Conservation (phyloP, 2,113 vertebrate species). For the Orthonyx spaldingii region DNA sequence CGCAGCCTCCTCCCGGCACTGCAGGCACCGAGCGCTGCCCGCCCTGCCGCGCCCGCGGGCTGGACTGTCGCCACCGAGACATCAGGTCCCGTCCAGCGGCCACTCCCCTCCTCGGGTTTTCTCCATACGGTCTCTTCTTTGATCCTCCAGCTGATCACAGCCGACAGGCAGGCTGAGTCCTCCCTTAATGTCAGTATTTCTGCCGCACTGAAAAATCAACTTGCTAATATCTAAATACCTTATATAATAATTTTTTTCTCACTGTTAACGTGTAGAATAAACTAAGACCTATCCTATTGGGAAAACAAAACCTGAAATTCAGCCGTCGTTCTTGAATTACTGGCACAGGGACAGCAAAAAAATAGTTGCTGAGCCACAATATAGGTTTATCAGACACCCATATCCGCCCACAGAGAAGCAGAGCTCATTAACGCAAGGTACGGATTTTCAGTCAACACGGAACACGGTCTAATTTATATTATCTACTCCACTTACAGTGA, state of each 20-base stretch:
- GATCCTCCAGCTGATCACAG: not conserved
- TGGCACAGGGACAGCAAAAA: not conserved
- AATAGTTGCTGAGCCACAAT: not conserved
- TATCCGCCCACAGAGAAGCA: not conserved
- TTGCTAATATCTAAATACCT: no score
- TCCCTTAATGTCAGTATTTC: not conserved
- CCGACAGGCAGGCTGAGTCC: not conserved
- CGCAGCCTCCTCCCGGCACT: no score
- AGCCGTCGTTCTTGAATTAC: not conserved
- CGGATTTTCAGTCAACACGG: not conserved
- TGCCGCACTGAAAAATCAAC: not conserved
- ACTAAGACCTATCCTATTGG: not conserved
- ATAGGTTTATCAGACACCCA: not conserved
- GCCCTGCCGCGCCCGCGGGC: not conserved
- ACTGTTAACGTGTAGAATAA: not conserved
- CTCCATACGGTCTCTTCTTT: not conserved
- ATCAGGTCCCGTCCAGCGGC: not conserved
- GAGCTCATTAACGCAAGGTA: not conserved
- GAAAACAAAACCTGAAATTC: not conserved
- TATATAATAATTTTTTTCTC: not conserved
- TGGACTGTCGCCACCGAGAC: not conserved
- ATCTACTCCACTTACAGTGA: not conserved
- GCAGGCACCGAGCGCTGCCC: not conserved
- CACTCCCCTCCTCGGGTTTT: not conserved
- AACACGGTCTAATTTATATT: not conserved